Evolutionary conservation across 1,140 invertebrate genomes (phyloP), one percentile per base, ranked within the genome.

Genomic region (Tribolium madens): DNA sequence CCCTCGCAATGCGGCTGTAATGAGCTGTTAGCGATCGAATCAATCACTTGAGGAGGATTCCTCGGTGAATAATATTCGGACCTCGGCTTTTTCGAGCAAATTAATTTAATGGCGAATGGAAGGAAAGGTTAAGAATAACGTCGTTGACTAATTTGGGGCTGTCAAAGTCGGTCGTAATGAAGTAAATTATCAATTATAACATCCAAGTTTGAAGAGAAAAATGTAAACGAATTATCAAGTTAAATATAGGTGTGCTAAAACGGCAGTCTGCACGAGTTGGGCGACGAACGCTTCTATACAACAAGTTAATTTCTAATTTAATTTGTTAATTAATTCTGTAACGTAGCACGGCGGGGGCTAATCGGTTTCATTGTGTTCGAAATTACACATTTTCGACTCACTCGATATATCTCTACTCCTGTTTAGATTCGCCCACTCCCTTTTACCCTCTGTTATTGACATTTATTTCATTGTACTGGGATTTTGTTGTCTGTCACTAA

Each of bases 231-330:
- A 71, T 71, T 71, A 71, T 71, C 47, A 52, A 73, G 71, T 73
- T 73, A 73, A 73, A 73, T 75, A 46, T 68, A 48, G 52, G 73
- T 75, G 42, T 50, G 64, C 7, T 47, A 17, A 71, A 52, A 14
- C 73, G 57, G 57, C 57, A 64, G 57, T 64, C 57, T 64, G 57
- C 57, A 14, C 57, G 26, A 47, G 57, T 31, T 76, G 74, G 14
- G 68, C 57, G 52, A 7, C 74, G 64, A 48, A 50, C 70, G 73
- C 80, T 80, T 78, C 79, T 75, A 83, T 82, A 78, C 78, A 87
- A 88, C 87, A 86, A 87, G 87, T 88, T 88, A 88, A 88, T 88
- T 88, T 88, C 86, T 87, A 88, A 88, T 89, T 89, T 88, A 89
- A 88, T 88, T 88, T 87, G 87, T 87, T 89, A 88, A 88, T 88